Conservation (phyloP, 2,888 invertebrate species). For the Lamellibrachia satsuma region DNA sequence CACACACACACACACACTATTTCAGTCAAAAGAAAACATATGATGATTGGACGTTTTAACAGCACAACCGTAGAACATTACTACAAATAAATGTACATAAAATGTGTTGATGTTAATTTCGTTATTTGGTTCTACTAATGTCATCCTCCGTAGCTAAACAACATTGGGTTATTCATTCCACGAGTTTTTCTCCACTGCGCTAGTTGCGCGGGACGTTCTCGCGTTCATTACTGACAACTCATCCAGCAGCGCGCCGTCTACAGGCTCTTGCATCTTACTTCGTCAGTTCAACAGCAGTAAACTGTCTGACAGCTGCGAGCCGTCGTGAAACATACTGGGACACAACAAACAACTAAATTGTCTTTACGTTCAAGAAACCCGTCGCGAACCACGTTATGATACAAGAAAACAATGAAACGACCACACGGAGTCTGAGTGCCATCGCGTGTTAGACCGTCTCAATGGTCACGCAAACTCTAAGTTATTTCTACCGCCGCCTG, state of each 20-base stretch:
- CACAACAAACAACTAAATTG: conserved; percentile 13
- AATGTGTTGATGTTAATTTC: background rate
- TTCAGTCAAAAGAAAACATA: no score
- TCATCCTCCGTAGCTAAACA: background rate
- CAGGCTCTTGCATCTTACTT: background rate
- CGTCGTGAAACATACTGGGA: background rate
- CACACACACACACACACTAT: no score
- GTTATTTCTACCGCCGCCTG: background rate
- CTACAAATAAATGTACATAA: no score
- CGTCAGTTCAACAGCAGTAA: background rate
- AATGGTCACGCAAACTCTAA: conserved; percentile 13
- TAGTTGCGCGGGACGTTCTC: background rate
- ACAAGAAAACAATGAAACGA: background rate
- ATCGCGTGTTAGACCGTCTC: background rate
- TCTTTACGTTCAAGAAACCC: background rate
- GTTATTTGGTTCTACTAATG: background rate
- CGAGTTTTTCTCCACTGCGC: background rate
- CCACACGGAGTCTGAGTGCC: background rate
- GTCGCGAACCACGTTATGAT: background rate
- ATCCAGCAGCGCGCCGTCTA: background rate
- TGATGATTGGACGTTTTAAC: no score
- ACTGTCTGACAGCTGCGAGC: background rate
- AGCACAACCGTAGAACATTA: no score
- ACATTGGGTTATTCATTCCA: background rate
- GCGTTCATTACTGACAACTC: background rate